These are phyloP conservation scores for Brachionus calyciflorus DNA, from an alignment of 1,140 invertebrate species.

Conservation along the genomic window DNA sequence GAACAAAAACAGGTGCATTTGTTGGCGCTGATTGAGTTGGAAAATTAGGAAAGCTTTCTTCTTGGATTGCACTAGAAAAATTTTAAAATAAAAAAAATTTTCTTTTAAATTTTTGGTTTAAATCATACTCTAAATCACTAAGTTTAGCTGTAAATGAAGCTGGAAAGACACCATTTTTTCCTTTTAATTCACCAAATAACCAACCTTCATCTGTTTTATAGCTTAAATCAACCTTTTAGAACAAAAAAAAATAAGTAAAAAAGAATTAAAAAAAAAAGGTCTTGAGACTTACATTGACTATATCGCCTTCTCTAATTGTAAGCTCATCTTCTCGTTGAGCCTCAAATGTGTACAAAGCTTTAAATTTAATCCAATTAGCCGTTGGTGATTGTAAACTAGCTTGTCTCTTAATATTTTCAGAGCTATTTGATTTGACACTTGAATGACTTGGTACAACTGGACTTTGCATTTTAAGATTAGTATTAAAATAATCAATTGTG, in stretches of 20 bases:
- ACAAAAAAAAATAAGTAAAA: background rate
- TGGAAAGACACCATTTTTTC: constrained; percentile 92
- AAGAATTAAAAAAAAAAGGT: background rate
- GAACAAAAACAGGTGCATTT: background rate
- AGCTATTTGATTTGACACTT: background rate
- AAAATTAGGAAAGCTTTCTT: background rate
- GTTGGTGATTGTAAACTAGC: background rate
- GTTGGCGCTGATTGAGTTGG: background rate
- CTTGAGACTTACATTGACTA: constrained; percentile 71
- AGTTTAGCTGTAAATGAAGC: constrained; percentile 78
- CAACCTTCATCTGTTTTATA: constrained; percentile 79
- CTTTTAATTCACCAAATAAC: constrained; percentile 80
- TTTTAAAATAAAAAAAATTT: background rate
- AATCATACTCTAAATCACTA: constrained; percentile 46
- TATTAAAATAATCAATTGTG: background rate
- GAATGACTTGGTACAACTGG: constrained; percentile 2
- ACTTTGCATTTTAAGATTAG: constrained; percentile 25
- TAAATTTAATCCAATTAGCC: constrained; percentile 69
- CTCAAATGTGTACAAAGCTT: constrained; percentile 87
- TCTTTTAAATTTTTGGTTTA: constrained; percentile 12
- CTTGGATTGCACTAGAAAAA: constrained; percentile 9
- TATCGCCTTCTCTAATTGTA: constrained; percentile 85
- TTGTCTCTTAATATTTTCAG: background rate
- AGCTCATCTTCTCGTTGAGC: constrained; percentile 89
- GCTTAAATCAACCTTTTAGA: constrained; percentile 35